Conservation (phyloP, 2,888 invertebrate species). For the Carcina quercana region DNA sequence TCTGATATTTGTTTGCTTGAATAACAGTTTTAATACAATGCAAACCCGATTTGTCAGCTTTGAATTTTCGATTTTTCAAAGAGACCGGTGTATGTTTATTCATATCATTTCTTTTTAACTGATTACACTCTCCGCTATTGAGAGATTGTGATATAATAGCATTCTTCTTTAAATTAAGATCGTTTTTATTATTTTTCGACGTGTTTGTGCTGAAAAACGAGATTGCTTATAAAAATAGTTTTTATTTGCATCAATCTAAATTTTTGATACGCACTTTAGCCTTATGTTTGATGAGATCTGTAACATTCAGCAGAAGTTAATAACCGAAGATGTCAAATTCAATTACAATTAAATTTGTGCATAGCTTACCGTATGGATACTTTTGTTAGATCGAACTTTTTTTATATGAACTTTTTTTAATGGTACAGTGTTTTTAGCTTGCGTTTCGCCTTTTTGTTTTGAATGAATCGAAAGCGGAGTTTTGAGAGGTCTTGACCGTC, state of each 20-base stretch:
- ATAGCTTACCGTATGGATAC: slow-evolving; percentile 31
- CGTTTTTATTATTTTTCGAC: slow-evolving; percentile 28
- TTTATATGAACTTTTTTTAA: background rate
- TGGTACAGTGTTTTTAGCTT: slow-evolving; percentile 6
- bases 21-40: slow-evolving; percentile 18
- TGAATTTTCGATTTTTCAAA: slow-evolving; percentile 22
- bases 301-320: slow-evolving; percentile 24
- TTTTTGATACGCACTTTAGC: slow-evolving; percentile 24
- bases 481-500: slow-evolving; percentile 7
- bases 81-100: slow-evolving; percentile 36
- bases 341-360: too few species aligned
- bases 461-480: too few species aligned
- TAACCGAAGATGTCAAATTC: too few species aligned
- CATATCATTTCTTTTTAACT: slow-evolving; percentile 10
- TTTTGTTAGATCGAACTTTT: slow-evolving; percentile 9
- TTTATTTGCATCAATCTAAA: background rate
- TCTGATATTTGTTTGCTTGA: slow-evolving; percentile 18
- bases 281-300: slow-evolving; percentile 39
- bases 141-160: too few species aligned
- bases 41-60: slow-evolving; percentile 17
- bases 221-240: background rate
- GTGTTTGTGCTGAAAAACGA: slow-evolving; percentile 27
- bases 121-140: too few species aligned
- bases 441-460: slow-evolving; percentile 12
- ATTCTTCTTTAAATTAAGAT: slow-evolving; percentile 23